Evolutionary conservation across 2,113 vertebrate genomes (phyloP).

Genomic region (Saguinus imperator): DNA sequence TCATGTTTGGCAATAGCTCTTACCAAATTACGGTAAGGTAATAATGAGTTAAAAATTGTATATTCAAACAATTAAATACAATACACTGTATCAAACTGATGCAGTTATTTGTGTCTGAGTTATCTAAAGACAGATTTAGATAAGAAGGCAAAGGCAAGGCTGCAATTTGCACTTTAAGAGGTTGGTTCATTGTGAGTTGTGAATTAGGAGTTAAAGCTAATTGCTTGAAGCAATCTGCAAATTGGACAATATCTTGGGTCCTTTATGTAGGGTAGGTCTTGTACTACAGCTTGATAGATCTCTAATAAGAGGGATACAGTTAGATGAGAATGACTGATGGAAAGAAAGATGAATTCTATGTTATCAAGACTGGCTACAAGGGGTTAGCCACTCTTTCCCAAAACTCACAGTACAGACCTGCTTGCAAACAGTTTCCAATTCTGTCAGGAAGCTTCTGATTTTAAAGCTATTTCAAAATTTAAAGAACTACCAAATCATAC

Average conservation of each 20-base stretch:
- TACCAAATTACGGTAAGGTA: constrained; percentile 7
- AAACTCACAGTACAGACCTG: not conserved
- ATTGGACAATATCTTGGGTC: not conserved
- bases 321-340: not conserved
- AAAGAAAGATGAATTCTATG: not conserved
- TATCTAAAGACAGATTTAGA: constrained; percentile 7
- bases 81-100: constrained; percentile 1
- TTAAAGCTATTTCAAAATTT: constrained; percentile 51
- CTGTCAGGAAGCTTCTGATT: constrained; percentile 23
- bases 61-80: not conserved
- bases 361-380: not conserved
- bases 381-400: not conserved
- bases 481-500: not conserved
- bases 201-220: not conserved
- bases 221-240: not conserved
- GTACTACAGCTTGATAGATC: not conserved
- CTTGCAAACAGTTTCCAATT: constrained; percentile 31
- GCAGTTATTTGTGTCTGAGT: not conserved
- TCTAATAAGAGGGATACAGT: not conserved
- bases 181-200: not conserved
- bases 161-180: not conserved
- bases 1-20: not conserved
- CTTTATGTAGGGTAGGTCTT: not conserved
- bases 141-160: not conserved
- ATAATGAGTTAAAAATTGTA: not conserved